Evolutionary conservation across 2,888 invertebrate genomes (phyloP).

Genomic region (Diploptera punctata): DNA sequence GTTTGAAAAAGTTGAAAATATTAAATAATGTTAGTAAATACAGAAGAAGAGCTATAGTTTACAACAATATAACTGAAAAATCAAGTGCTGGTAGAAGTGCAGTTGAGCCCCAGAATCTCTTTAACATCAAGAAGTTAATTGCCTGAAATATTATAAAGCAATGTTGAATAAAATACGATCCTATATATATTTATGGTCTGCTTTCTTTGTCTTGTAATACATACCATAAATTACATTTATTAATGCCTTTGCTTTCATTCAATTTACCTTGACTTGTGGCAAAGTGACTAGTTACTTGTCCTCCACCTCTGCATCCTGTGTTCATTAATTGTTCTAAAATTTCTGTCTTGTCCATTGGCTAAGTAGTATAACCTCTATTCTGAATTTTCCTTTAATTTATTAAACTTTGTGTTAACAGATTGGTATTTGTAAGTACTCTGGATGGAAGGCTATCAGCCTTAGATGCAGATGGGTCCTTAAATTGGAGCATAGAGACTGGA

Average conservation of each 20-base stretch:
- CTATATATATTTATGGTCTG: neutral
- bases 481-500: slow-evolving; percentile 83
- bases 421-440: slow-evolving; percentile 86
- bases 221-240: neutral
- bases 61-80: no score
- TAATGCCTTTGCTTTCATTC: neutral
- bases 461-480: slow-evolving; percentile 70
- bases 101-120: no score
- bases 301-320: neutral
- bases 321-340: neutral
- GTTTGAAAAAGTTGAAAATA: no score
- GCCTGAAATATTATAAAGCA: no score
- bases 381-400: neutral
- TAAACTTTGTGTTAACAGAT: slow-evolving; percentile 55
- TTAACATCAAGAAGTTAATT: no score
- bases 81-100: no score
- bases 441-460: slow-evolving; percentile 89
- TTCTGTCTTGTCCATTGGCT: no score
- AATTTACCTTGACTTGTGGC: neutral
- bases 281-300: neutral
- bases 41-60: no score
- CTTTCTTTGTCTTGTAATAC: neutral
- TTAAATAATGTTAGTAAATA: no score
- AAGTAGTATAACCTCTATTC: no score
- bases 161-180: no score